These are phyloP conservation scores for Ramphastos sulfuratus DNA, from an alignment of 2,113 vertebrate genomes.

Conservation along the genomic window DNA sequence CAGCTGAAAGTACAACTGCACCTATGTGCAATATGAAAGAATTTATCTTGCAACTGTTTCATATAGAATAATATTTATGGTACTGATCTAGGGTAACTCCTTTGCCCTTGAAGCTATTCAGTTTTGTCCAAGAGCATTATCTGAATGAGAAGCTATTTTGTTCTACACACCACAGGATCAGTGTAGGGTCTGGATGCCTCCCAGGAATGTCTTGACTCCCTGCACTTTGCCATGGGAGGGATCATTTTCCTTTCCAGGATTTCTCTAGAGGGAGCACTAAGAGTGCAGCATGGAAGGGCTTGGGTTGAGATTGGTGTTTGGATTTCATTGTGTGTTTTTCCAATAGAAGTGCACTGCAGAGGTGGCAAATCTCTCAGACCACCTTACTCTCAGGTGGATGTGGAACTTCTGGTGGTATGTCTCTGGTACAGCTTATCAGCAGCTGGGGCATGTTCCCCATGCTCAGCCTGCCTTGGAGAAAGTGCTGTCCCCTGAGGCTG, in stretches of 20 bases:
- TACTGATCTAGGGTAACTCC: neutral
- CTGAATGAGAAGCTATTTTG: conserved; percentile 46
- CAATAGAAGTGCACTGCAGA: neutral
- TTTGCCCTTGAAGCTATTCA: conserved; percentile 34
- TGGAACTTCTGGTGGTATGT: neutral
- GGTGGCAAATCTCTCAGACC: neutral
- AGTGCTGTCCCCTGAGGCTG: neutral
- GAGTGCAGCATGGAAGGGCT: neutral
- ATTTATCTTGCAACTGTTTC: conserved; percentile 54
- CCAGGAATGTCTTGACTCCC: conserved; percentile 26
- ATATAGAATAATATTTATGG: conserved; percentile 29
- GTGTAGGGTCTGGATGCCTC: neutral
- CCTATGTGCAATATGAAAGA: conserved; percentile 28
- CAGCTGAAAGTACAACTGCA: conserved; percentile 47
- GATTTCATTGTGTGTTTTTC: neutral
- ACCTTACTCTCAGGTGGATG: neutral
- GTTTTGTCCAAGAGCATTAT: conserved; percentile 18
- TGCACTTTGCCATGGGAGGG: neutral
- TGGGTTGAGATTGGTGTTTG: neutral
- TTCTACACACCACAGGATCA: conserved; percentile 18
- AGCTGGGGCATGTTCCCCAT: neutral
- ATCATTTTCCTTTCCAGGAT: neutral
- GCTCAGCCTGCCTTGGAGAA: neutral
- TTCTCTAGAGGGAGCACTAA: neutral
- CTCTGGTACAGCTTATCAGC: neutral